Percentiles rank a stretch among this genome's conserved stretches.
These are phyloP conservation scores for Tetrao urogallus DNA, from an alignment of 2,113 vertebrate species.

Conservation along the genomic window DNA sequence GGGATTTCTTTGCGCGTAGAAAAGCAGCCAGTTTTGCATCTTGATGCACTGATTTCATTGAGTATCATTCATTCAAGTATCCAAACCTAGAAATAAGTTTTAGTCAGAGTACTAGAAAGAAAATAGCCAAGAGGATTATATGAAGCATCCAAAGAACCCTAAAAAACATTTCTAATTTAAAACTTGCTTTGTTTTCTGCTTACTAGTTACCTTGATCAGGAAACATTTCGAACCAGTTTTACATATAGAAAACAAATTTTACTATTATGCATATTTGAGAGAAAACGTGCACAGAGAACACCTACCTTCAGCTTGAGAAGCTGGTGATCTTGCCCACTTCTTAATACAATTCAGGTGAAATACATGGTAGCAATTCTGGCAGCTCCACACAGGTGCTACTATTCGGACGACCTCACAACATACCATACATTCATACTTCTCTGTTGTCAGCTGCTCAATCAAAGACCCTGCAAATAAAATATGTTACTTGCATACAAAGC, in stretches of 20 bases:
- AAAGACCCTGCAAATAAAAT: conserved; percentile 84
- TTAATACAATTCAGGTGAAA: conserved; percentile 98
- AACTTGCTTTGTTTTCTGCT: not conserved
- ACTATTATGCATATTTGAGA: not conserved
- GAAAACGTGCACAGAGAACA: not conserved
- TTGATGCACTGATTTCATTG: not conserved
- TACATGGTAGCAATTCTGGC: conserved; percentile 96
- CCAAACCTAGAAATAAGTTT: not conserved
- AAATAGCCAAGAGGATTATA: not conserved
- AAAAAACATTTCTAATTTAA: not conserved
- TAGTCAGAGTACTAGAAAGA: not conserved
- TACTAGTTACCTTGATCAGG: not conserved
- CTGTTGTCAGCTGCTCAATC: conserved; percentile 94
- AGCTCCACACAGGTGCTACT: conserved; percentile 94
- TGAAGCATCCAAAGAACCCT: not conserved
- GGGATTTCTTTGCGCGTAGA: not conserved
- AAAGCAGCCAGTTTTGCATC: not conserved
- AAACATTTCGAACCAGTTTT: not conserved
- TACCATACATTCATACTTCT: conserved; percentile 99
- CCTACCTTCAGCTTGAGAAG: conserved; percentile 93
- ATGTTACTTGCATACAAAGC: not conserved
- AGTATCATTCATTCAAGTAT: not conserved
- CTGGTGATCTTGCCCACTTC: conserved; percentile 96
- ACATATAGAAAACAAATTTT: not conserved
- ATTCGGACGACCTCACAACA: conserved; percentile 93